Evolutionary conservation across 2,113 vertebrate genomes (phyloP).

Genomic region (Eidolon helvum): DNA sequence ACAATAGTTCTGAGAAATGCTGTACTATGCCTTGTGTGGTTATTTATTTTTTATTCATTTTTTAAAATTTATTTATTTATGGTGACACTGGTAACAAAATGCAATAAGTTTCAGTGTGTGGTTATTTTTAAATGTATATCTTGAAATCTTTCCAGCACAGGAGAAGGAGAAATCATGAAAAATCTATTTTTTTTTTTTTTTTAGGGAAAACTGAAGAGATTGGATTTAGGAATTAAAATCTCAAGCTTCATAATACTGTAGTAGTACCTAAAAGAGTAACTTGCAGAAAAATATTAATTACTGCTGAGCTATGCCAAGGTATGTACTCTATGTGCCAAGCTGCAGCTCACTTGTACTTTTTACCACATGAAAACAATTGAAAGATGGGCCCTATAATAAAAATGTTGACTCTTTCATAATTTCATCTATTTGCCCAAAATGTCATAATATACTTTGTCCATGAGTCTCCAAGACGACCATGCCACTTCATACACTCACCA

Average conservation of each 20-base stretch:
- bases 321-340: neutral
- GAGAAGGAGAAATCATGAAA: neutral
- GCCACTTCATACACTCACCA: neutral
- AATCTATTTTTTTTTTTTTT: neutral
- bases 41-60: neutral
- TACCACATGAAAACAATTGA: neutral
- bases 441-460: neutral
- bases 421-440: neutral
- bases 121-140: neutral
- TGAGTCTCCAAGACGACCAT: neutral
- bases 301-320: neutral
- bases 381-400: neutral
- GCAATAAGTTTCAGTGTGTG: neutral
- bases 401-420: neutral
- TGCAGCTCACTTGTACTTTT: neutral
- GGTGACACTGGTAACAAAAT: neutral
- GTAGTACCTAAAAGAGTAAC: neutral
- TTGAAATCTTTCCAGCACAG: conserved; percentile 42
- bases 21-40: neutral
- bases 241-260: neutral
- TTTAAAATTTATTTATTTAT: too few species aligned
- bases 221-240: neutral
- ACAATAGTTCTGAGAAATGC: neutral
- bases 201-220: neutral
- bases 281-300: neutral